Conservation (phyloP, 2,113 vertebrate genomes). For the Urocitellus parryii region DNA sequence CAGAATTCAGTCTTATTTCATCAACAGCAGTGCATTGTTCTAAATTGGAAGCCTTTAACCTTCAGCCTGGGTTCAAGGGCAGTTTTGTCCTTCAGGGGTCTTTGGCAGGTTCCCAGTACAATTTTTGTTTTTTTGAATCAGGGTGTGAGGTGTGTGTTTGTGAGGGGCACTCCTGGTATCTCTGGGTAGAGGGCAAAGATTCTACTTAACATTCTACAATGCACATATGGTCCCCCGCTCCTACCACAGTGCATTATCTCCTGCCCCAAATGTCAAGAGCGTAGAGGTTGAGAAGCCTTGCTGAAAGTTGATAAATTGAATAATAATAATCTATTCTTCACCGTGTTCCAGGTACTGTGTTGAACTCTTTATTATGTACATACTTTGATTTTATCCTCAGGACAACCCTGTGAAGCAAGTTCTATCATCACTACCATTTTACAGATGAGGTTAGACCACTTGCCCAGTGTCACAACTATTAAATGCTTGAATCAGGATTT, state of each 20-base stretch:
- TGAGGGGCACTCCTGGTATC: not conserved
- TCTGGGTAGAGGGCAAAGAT: not conserved
- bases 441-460: not conserved
- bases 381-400: not conserved
- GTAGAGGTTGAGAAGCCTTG: not conserved
- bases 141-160: too few relatives aligned
- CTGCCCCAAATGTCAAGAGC: not conserved
- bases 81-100: not conserved
- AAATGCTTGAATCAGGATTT: not conserved
- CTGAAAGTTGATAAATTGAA: not conserved
- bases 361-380: not conserved
- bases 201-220: not conserved
- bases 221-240: not conserved
- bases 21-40: not conserved
- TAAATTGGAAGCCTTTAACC: not conserved
- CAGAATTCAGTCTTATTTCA: not conserved
- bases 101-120: not conserved
- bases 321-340: not conserved
- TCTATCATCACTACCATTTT: not conserved
- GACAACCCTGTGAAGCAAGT: not conserved
- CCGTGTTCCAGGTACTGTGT: not conserved
- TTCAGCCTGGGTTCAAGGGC: too few relatives aligned
- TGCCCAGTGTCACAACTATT: not conserved
- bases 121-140: not conserved
- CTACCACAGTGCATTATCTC: not conserved